These are phyloP conservation scores for Clostera curtula DNA, from an alignment of 2,888 invertebrate species.

Conservation along the genomic window DNA sequence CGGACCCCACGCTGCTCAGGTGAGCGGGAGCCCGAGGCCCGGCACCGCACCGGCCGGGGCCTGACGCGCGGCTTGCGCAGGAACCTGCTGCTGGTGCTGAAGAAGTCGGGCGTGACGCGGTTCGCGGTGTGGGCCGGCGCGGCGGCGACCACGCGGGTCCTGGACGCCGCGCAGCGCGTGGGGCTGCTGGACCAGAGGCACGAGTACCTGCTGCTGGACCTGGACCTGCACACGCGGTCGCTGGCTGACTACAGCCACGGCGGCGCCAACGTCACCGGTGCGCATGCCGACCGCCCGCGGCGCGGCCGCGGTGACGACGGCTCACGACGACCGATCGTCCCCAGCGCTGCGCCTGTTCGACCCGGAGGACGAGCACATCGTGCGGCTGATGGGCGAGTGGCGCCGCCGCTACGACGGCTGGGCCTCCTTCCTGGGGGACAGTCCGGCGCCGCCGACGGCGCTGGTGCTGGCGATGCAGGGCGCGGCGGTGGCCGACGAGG, in stretches of 20 bases:
- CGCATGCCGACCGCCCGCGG: not conserved
- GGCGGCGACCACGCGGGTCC: conserved; percentile 44
- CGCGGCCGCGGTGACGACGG: not conserved
- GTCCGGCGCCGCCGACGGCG: conserved; percentile 27
- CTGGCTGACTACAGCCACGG: conserved; percentile 52
- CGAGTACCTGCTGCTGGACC: conserved; percentile 45
- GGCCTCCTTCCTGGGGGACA: conserved; percentile 14
- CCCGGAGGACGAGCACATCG: conserved; percentile 31
- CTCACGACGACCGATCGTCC: not conserved
- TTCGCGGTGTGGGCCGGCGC: conserved; percentile 52
- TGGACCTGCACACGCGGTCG: conserved; percentile 46
- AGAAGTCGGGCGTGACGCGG: conserved; percentile 41
- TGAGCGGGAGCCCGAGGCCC: conserved; percentile 6
- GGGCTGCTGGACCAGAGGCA: conserved; percentile 53
- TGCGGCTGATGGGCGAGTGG: conserved; percentile 22
- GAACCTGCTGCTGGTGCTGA: conserved; percentile 50
- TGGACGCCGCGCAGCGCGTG: conserved; percentile 58
- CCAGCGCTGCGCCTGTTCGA: conserved; percentile 48
- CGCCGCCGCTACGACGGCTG: conserved; percentile 19
- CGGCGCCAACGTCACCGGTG: conserved; percentile 57
- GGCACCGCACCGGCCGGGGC: not conserved
- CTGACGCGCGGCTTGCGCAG: conserved; percentile 14
- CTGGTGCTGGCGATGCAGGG: conserved; percentile 42
- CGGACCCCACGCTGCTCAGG: conserved; percentile 45
- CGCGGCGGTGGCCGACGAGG: conserved; percentile 25